These are phyloP conservation scores for Gonatopus flavifemur DNA, from an alignment of 1,140 invertebrate genomes.

Conservation along the genomic window DNA sequence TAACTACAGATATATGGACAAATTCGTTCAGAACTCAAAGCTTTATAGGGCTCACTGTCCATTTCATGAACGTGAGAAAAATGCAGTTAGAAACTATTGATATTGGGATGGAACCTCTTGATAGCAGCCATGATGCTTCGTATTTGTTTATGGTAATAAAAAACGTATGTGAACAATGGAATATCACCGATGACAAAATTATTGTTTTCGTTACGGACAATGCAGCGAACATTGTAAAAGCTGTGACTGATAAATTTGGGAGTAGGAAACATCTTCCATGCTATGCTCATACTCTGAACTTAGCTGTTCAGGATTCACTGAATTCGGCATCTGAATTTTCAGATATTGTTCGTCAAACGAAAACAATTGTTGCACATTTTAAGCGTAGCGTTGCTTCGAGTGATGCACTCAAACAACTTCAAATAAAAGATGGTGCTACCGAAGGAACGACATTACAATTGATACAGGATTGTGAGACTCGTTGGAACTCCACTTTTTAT, in stretches of 20 bases:
- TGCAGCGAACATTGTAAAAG: conserved; percentile 33
- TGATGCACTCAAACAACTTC: conserved; percentile 5
- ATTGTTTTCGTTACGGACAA: conserved; percentile 35
- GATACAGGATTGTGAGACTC: conserved; percentile 9
- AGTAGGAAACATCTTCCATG: conserved; percentile 33
- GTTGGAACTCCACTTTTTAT: too few species aligned
- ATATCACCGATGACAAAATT: conserved; percentile 38
- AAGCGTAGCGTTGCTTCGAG: conserved; percentile 12
- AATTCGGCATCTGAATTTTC: neutral
- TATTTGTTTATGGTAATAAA: conserved; percentile 25
- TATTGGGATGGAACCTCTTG: conserved; percentile 17
- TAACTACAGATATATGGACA: conserved; percentile 12
- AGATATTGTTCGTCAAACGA: conserved; percentile 1
- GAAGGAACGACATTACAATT: conserved; percentile 3
- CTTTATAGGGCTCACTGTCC: conserved; percentile 12
- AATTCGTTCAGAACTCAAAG: conserved; percentile 7
- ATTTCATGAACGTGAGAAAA: conserved; percentile 6
- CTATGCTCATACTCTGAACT: conserved; percentile 40
- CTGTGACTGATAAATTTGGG: conserved; percentile 17
- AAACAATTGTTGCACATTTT: conserved; percentile 12
- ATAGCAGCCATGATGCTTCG: conserved; percentile 19
- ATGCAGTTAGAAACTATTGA: conserved; percentile 18
- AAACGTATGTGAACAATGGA: conserved; percentile 34
- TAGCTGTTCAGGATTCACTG: conserved; percentile 16
- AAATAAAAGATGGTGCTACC: neutral